These are phyloP conservation scores for Acropora tenuis DNA, from an alignment of 64 coral and sea anemone species.

Conservation along the genomic window DNA sequence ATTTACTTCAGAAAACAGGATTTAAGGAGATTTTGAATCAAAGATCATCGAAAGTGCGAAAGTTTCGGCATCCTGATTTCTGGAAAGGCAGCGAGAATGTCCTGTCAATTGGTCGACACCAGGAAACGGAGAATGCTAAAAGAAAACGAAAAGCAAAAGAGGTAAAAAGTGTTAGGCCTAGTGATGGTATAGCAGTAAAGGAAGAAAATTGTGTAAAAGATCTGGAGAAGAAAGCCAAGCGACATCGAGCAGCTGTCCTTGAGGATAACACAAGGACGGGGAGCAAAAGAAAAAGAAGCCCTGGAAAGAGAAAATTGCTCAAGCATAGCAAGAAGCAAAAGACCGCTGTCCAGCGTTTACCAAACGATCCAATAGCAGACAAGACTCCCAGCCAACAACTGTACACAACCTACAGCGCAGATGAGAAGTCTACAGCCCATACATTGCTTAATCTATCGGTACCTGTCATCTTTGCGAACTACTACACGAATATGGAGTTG, in stretches of 20 bases:
- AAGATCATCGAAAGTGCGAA: constrained; percentile 8
- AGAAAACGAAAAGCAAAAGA: not conserved
- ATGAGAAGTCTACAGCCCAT: not conserved
- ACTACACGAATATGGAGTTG: not conserved
- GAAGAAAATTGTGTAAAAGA: not conserved
- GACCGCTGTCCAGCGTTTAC: not conserved
- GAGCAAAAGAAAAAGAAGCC: not conserved
- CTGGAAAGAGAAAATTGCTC: not conserved
- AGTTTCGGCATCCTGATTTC: constrained; percentile 12
- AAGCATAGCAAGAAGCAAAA: not conserved
- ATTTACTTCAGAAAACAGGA: not conserved
- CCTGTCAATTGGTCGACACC: not conserved
- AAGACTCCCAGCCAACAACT: not conserved
- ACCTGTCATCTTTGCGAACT: not conserved
- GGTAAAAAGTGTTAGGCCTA: not conserved
- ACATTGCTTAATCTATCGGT: not conserved
- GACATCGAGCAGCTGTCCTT: not conserved
- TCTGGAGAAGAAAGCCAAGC: not conserved
- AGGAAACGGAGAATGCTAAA: not conserved
- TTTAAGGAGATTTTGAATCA: not conserved
- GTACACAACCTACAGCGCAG: not conserved
- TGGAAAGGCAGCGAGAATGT: not conserved
- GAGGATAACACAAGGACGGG: not conserved
- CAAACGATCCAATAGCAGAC: not conserved
- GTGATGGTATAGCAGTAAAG: not conserved